phyloP scores from a whole-genome alignment of 2,113 vertebrate genomes.

The Columba livia region DNA sequence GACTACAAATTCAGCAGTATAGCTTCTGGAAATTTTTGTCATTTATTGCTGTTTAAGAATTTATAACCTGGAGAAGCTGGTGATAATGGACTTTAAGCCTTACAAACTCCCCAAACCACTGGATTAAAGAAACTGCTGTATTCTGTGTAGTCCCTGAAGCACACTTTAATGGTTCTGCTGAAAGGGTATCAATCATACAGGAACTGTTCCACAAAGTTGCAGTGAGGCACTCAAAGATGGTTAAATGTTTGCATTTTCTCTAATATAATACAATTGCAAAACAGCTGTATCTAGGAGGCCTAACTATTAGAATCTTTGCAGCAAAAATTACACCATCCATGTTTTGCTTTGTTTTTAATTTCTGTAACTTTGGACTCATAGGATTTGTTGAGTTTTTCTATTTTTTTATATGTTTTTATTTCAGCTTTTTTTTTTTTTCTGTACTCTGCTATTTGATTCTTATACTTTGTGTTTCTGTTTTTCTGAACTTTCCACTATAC shows the following conservation, averaged over 20 bases:
- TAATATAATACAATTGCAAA: neutral
- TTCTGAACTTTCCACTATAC: neutral
- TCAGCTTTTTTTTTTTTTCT: neutral
- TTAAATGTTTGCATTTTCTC: conserved; percentile 20
- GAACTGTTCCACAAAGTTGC: neutral
- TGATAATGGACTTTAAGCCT: conserved; percentile 38
- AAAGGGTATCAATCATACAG: conserved; percentile 47
- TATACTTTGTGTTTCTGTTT: neutral
- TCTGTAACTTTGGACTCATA: neutral
- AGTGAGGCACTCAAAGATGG: neutral
- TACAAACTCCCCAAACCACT: conserved; percentile 26
- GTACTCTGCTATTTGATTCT: neutral
- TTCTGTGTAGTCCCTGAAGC: conserved; percentile 50
- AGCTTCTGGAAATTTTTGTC: conserved; percentile 38
- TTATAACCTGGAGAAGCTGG: conserved; percentile 41
- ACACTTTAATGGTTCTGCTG: conserved; percentile 47
- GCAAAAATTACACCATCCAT: neutral
- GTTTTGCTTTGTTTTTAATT: neutral
- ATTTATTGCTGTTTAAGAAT: conserved; percentile 50
- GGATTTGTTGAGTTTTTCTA: neutral
- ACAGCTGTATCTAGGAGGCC: neutral
- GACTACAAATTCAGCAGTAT: conserved; percentile 32
- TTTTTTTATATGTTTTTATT: neutral
- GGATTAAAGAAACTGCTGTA: conserved; percentile 51
- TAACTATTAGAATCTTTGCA: neutral